phyloP scores from a whole-genome alignment of 2,888 invertebrate species.

The Yponomeuta sedellus region DNA sequence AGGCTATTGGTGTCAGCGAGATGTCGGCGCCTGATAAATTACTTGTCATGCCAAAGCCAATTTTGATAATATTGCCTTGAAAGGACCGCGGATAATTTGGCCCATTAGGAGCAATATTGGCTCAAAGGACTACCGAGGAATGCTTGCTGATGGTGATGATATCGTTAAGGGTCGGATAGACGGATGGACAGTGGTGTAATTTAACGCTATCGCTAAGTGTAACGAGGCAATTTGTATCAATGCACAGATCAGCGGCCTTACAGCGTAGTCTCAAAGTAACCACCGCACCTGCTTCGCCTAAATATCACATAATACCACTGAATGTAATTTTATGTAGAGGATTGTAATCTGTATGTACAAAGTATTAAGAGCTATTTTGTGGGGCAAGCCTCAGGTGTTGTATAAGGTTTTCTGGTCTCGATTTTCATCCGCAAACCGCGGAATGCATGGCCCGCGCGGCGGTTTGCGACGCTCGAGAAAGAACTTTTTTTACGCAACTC shows the following conservation, averaged over 20 bases:
- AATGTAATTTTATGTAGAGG: constrained; percentile 17
- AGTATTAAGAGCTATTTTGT: constrained; percentile 25
- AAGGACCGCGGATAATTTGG: not conserved
- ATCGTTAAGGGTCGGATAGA: constrained; percentile 16
- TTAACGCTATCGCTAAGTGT: constrained; percentile 19
- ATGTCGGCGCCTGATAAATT: constrained; percentile 29
- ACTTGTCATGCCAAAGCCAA: constrained; percentile 9
- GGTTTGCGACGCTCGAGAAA: constrained; percentile 18
- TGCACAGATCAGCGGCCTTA: constrained; percentile 46
- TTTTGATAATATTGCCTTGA: not conserved
- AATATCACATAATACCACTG: constrained; percentile 51
- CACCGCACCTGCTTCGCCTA: constrained; percentile 62
- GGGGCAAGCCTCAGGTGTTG: not conserved
- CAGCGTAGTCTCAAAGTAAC: constrained; percentile 51
- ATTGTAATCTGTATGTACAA: constrained; percentile 22
- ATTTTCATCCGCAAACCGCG: constrained; percentile 60
- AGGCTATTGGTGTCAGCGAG: constrained; percentile 25
- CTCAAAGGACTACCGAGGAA: constrained; percentile 1
- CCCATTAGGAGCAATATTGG: not conserved
- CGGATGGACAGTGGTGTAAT: constrained; percentile 9
- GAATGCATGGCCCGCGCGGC: constrained; percentile 47
- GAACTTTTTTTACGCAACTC: constrained; percentile 12
- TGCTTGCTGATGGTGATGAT: constrained; percentile 2
- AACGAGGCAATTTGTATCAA: constrained; percentile 64
- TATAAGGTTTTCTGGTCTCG: constrained; percentile 3